A percentile compares a stretch with the other conserved stretches of the same genome.
phyloP scores from a whole-genome alignment of 2,113 vertebrate species.

The Salvator merianae region DNA sequence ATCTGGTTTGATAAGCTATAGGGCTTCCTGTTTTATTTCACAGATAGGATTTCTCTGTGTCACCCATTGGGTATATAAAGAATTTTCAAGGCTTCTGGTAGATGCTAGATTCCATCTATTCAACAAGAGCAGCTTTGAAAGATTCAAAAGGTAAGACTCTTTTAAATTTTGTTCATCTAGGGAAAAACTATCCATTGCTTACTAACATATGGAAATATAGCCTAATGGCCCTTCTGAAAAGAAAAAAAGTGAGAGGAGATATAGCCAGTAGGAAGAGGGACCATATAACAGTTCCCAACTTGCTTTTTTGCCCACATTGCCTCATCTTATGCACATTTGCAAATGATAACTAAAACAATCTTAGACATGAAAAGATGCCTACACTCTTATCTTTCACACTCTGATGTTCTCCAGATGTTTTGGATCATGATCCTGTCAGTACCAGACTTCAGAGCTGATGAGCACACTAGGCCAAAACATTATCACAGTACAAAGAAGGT shows the following conservation, averaged over 20 bases:
- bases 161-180: neutral
- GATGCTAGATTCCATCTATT: neutral
- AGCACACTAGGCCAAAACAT: too few species aligned
- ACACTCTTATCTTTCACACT: too few species aligned
- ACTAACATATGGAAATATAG: neutral
- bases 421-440: too few species aligned
- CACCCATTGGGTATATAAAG: constrained; percentile 29
- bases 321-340: too few species aligned
- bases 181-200: neutral
- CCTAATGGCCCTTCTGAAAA: neutral
- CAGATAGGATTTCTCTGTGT: constrained; percentile 11
- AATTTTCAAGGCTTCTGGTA: neutral
- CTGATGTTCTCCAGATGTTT: too few species aligned
- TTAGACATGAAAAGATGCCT: too few species aligned
- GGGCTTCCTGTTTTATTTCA: constrained; percentile 56
- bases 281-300: too few species aligned
- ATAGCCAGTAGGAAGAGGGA: neutral
- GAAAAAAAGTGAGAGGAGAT: neutral
- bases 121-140: neutral
- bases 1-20: constrained; percentile 49
- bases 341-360: too few species aligned
- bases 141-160: constrained; percentile 46
- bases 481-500: too few species aligned
- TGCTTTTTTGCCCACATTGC: too few species aligned
- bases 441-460: too few species aligned